These are phyloP conservation scores for Hermatobates lingyangjiaoensis DNA, from an alignment of 1,140 invertebrate genomes.

Conservation along the genomic window DNA sequence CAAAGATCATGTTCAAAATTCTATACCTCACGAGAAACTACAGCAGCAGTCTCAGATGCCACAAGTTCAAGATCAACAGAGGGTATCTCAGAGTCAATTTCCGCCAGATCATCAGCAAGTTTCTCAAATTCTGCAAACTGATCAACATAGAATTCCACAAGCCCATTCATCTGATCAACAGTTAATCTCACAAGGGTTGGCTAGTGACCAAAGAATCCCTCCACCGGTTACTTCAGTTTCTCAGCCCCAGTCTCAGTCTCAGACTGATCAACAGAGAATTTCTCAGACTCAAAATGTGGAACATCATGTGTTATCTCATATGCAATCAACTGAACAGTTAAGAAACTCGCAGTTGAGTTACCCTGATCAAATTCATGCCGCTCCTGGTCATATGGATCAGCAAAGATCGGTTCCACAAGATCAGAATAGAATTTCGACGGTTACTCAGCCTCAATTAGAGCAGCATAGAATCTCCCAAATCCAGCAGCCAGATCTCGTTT, in stretches of 20 bases:
- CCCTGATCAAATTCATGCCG: too few relatives aligned
- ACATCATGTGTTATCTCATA: too few relatives aligned
- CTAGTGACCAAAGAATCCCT: neutral
- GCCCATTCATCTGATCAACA: conserved; percentile 22
- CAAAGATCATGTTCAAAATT: too few relatives aligned
- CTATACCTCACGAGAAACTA: too few relatives aligned
- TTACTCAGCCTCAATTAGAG: neutral
- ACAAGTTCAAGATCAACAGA: too few relatives aligned
- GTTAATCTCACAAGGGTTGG: conserved; percentile 19
- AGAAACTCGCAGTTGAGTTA: too few relatives aligned
- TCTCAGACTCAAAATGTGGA: conserved; percentile 6
- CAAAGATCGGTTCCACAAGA: neutral
- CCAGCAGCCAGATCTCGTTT: neutral
- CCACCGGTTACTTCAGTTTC: neutral
- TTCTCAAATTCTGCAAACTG: conserved; percentile 1
- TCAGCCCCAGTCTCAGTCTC: neutral
- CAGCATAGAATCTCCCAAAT: conserved; percentile 5
- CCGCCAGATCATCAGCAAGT: conserved; percentile 1
- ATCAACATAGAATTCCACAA: neutral
- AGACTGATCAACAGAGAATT: conserved; percentile 1
- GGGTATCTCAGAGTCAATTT: neutral
- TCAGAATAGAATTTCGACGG: neutral
- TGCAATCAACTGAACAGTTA: too few relatives aligned
- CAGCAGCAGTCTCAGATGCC: too few relatives aligned
- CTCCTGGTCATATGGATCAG: neutral